These are phyloP conservation scores for Sphaeridia pumilis DNA, from an alignment of 2,888 invertebrate species.

Conservation along the genomic window DNA sequence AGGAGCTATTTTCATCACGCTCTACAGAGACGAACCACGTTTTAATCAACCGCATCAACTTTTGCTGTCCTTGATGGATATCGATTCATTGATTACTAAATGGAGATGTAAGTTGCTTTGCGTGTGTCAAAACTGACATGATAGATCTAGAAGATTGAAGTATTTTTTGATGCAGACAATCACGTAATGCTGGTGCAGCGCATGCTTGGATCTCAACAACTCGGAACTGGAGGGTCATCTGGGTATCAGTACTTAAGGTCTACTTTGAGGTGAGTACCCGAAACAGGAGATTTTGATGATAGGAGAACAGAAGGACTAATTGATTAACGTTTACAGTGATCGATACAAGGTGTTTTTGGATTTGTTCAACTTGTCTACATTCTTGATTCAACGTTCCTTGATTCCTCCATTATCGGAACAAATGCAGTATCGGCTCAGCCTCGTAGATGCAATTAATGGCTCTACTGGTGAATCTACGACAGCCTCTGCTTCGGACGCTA, in stretches of 20 bases:
- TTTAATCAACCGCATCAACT: constrained; percentile 98
- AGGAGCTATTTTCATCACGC: constrained; percentile 95
- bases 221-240: constrained; percentile 95
- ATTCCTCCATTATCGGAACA: constrained; percentile 76
- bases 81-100: constrained; percentile 94
- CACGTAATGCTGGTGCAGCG: constrained; percentile 97
- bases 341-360: constrained; percentile 98
- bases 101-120: constrained; percentile 76
- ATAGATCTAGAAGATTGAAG: not conserved
- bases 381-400: constrained; percentile 77
- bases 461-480: not conserved
- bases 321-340: constrained; percentile 55
- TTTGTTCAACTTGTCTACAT: constrained; percentile 92
- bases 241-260: constrained; percentile 96
- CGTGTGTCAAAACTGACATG: not conserved
- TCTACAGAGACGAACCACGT: constrained; percentile 91
- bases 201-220: constrained; percentile 93
- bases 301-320: not conserved
- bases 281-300: not conserved
- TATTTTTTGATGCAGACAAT: constrained; percentile 58
- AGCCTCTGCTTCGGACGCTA: no score
- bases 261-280: constrained; percentile 72
- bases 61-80: constrained; percentile 87
- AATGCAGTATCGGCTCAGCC: constrained; percentile 63
- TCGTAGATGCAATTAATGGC: constrained; percentile 34